Conservation (phyloP, 30 jellyfish, hydroid and myxozoan genomes). For the Nemopilema nomurai region DNA sequence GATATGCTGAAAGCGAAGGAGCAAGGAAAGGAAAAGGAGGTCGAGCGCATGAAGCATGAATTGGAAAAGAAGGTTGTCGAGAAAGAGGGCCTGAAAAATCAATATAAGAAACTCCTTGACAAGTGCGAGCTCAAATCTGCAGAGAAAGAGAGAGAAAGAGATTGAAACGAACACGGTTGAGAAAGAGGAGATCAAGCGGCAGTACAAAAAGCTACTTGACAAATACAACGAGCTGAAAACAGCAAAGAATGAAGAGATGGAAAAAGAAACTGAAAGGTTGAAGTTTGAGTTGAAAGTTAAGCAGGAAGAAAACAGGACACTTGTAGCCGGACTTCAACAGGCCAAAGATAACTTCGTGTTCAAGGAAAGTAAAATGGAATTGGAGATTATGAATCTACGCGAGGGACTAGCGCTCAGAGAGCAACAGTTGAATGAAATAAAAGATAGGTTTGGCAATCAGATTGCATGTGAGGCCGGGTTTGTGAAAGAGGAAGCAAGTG, state of each 20-base stretch:
- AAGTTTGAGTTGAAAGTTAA: not conserved
- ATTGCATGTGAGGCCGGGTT: not conserved
- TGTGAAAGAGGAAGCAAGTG: not conserved
- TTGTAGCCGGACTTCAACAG: not conserved
- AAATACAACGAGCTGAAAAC: not conserved
- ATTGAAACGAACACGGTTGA: not conserved
- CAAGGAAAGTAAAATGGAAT: not conserved
- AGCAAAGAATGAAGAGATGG: not conserved
- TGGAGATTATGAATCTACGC: not conserved
- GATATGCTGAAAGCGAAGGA: not conserved
- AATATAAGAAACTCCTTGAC: too few relatives aligned
- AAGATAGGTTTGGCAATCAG: not conserved
- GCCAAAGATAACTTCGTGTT: not conserved
- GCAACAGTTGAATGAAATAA: not conserved
- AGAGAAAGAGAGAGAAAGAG: not conserved
- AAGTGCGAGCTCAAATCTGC: not conserved
- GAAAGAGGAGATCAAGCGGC: not conserved
- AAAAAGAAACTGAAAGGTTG: not conserved
- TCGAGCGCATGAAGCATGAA: too few relatives aligned
- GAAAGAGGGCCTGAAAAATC: too few relatives aligned
- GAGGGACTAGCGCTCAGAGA: not conserved
- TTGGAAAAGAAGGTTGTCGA: too few relatives aligned
- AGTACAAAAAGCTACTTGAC: not conserved
- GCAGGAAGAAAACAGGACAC: conserved; percentile 14
- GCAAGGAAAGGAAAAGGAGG: not conserved